Percentiles rank a stretch among this genome's conserved stretches.
Conservation (phyloP, 2,113 vertebrate genomes). For the Ageneiosus marmoratus region DNA sequence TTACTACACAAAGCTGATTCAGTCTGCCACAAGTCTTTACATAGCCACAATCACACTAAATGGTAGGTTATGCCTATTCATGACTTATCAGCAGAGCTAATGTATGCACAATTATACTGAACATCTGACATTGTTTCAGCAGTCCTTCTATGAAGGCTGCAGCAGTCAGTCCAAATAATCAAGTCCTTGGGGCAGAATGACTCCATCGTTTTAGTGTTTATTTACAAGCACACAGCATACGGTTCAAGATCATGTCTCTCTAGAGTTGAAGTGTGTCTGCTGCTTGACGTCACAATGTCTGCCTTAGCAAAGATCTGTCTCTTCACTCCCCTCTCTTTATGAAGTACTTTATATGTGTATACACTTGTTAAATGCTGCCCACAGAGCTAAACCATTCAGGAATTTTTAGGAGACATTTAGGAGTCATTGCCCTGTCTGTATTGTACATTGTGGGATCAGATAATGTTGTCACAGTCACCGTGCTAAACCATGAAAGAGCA, state of each 20-base stretch:
- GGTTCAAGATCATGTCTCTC: constrained; percentile 35
- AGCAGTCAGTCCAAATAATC: not conserved
- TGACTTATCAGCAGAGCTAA: not conserved
- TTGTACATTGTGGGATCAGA: not conserved
- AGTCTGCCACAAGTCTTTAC: not conserved
- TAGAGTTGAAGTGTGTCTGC: constrained; percentile 6
- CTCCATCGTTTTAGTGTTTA: constrained; percentile 26
- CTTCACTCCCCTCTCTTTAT: constrained; percentile 21
- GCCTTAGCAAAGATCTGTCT: constrained; percentile 3
- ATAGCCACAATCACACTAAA: not conserved
- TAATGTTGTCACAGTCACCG: constrained; percentile 3
- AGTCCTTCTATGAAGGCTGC: not conserved
- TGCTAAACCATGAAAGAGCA: not conserved
- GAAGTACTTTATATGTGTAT: constrained; percentile 21
- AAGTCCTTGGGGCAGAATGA: not conserved
- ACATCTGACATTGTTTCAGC: not conserved
- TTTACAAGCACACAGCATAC: constrained; percentile 5
- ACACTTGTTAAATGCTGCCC: constrained; percentile 19
- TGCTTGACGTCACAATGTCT: constrained; percentile 22
- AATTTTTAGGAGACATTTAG: not conserved
- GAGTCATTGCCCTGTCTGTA: not conserved
- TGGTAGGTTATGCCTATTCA: not conserved
- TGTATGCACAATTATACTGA: not conserved
- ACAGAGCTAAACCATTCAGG: constrained; percentile 8
- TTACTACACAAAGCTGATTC: constrained; percentile 9